phyloP scores from a whole-genome alignment of 2,797 vertebrate genomes.

The Fundulus diaphanus region DNA sequence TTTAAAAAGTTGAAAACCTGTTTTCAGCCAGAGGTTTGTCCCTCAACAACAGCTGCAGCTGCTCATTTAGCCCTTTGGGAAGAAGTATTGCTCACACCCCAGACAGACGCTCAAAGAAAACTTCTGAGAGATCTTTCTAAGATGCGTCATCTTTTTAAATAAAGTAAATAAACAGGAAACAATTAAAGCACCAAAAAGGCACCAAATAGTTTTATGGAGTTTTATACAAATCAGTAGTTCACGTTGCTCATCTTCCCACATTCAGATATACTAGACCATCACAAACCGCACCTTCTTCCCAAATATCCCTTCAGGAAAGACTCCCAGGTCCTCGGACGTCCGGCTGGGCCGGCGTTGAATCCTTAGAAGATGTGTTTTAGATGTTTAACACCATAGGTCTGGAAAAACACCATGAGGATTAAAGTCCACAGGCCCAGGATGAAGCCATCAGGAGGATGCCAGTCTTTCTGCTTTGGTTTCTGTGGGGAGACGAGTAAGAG shows the following conservation, averaged over 20 bases:
- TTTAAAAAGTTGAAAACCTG: neutral
- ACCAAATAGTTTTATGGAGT: slow-evolving; percentile 22
- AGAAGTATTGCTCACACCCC: neutral
- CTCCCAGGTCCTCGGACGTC: slow-evolving; percentile 14
- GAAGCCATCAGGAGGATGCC: slow-evolving; percentile 98
- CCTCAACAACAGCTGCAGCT: neutral
- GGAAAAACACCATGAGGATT: slow-evolving; percentile 97
- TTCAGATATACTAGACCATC: slow-evolving; percentile 18
- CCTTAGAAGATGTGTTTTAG: slow-evolving; percentile 96
- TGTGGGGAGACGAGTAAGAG: slow-evolving; percentile 55
- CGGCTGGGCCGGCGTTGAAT: neutral
- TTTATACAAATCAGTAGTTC: slow-evolving; percentile 10
- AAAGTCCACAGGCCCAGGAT: slow-evolving; percentile 97
- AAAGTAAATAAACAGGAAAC: neutral
- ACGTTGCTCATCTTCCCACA: slow-evolving; percentile 6
- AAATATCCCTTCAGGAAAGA: slow-evolving; percentile 15
- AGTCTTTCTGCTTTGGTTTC: slow-evolving; percentile 96
- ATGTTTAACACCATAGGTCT: slow-evolving; percentile 95
- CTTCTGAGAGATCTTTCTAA: neutral
- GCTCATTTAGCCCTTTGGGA: neutral
- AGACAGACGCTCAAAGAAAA: neutral
- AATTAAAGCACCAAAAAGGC: slow-evolving; percentile 21
- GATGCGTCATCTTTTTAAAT: neutral
- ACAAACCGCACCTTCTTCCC: slow-evolving; percentile 16
- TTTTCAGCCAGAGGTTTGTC: neutral